phyloP scores from a whole-genome alignment of 2,888 invertebrate genomes.

The Cheilosia scutellata region DNA sequence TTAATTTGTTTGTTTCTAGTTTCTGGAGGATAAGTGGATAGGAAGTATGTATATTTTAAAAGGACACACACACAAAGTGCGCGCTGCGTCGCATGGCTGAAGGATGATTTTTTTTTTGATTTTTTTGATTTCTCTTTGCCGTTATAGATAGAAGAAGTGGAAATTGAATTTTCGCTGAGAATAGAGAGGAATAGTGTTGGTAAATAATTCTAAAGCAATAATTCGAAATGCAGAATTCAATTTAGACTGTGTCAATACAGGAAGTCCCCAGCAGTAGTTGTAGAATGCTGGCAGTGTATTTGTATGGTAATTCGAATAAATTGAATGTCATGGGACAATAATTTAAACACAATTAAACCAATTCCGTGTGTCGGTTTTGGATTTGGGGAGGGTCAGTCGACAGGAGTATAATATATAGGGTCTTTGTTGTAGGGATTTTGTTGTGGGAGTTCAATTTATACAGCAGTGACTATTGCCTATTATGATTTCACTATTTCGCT shows the following conservation, averaged over 20 bases:
- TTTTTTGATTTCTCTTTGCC: not conserved
- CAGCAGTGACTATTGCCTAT: too few relatives aligned
- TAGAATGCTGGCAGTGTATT: not conserved
- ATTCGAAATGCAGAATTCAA: slow-evolving; percentile 44
- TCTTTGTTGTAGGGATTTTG: not conserved
- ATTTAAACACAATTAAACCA: slow-evolving; percentile 12
- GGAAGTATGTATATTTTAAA: slow-evolving; percentile 5
- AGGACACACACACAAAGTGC: slow-evolving; percentile 11
- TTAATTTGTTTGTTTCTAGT: slow-evolving; percentile 32
- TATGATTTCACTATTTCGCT: too few relatives aligned
- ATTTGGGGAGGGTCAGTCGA: not conserved
- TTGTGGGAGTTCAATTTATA: not conserved
- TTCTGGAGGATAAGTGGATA: not conserved
- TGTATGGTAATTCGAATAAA: not conserved
- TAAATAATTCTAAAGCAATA: slow-evolving; percentile 23
- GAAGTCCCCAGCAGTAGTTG: not conserved
- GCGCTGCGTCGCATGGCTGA: not conserved
- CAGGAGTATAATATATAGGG: too few relatives aligned
- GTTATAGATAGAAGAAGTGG: slow-evolving; percentile 29
- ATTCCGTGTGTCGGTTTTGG: not conserved
- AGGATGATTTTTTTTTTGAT: not conserved
- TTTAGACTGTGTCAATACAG: slow-evolving; percentile 51
- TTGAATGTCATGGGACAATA: slow-evolving; percentile 1
- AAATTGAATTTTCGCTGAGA: slow-evolving; percentile 30
- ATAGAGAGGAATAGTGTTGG: slow-evolving; percentile 11